Conservation (phyloP, 2,888 invertebrate genomes). For the Cremastobaeus sp. region DNA sequence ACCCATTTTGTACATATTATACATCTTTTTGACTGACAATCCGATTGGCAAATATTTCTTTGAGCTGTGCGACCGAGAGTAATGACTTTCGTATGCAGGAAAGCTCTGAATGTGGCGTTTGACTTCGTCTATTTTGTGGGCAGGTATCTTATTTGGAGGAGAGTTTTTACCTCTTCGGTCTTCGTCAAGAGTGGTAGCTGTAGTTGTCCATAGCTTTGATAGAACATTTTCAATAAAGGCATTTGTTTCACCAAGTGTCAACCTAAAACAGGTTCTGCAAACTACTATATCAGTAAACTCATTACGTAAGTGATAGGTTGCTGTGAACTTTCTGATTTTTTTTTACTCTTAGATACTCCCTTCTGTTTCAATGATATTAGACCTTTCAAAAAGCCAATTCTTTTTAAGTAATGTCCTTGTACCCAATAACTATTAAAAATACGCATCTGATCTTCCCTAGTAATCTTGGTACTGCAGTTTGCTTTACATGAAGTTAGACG, state of each 20-base stretch:
- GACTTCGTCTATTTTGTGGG: background rate
- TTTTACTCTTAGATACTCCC: background rate
- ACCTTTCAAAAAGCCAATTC: background rate
- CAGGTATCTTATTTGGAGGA: slow-evolving; percentile 4
- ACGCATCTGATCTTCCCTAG: slow-evolving; percentile 21
- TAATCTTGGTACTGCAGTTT: slow-evolving; percentile 11
- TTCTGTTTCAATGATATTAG: slow-evolving; percentile 3
- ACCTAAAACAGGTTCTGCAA: slow-evolving; percentile 34
- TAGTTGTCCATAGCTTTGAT: background rate
- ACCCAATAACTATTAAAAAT: slow-evolving; percentile 38
- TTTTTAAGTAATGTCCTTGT: background rate
- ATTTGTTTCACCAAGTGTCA: slow-evolving; percentile 10
- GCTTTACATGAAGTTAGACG: slow-evolving; percentile 6
- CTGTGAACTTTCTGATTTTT: slow-evolving; percentile 3
- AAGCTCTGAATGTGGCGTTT: slow-evolving; percentile 3
- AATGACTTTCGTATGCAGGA: slow-evolving; percentile 27
- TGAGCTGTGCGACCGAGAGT: background rate
- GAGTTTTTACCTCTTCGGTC: background rate
- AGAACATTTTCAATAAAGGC: slow-evolving; percentile 14
- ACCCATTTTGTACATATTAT: slow-evolving; percentile 14
- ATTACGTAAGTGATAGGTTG: slow-evolving; percentile 6
- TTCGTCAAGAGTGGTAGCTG: background rate
- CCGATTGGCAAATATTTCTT: slow-evolving; percentile 30
- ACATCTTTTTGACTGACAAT: slow-evolving; percentile 16
- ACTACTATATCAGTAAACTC: slow-evolving; percentile 8